Percentiles rank a stretch among this genome's conserved stretches.
Conservation (phyloP, 1,140 invertebrate species). For the Parapsyche elsis region DNA sequence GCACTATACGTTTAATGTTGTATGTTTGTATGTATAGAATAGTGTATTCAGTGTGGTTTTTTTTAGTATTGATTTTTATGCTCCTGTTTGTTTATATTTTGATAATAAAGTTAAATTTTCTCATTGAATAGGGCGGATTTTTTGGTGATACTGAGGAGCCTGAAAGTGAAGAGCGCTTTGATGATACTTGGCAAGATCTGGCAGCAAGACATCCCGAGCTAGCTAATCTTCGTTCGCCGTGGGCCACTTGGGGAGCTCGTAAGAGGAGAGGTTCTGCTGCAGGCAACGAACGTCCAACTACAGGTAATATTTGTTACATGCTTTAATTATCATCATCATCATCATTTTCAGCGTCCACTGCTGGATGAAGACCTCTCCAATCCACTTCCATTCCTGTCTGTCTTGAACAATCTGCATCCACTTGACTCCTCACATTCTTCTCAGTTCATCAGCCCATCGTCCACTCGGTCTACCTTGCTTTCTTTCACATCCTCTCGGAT, state of each 20-base stretch:
- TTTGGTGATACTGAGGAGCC: slow-evolving; percentile 34
- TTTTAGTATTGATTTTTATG: neutral
- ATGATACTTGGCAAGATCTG: slow-evolving; percentile 65
- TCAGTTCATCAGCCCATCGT: too few species aligned
- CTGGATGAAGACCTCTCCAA: too few species aligned
- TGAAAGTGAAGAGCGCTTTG: slow-evolving; percentile 63
- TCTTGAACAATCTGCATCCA: too few species aligned
- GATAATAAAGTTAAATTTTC: neutral
- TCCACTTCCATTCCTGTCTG: too few species aligned
- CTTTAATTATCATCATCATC: too few species aligned
- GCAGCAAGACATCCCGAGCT: slow-evolving; percentile 65
- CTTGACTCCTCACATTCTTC: too few species aligned
- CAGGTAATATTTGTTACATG: slow-evolving; percentile 50
- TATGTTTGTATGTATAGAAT: too few species aligned
- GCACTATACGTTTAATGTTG: too few species aligned
- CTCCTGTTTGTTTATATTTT: neutral
- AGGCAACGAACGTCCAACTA: slow-evolving; percentile 60
- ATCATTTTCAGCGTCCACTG: too few species aligned
- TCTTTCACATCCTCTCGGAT: too few species aligned
- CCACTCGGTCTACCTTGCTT: too few species aligned
- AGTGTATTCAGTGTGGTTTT: neutral
- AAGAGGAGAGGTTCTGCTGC: slow-evolving; percentile 66
- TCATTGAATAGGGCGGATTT: slow-evolving; percentile 45
- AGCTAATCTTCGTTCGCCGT: slow-evolving; percentile 66
- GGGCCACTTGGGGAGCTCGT: slow-evolving; percentile 66